A percentile compares a stretch with the other conserved stretches of the same genome.
Evolutionary conservation across 2,113 vertebrate species (phyloP).

Genomic region (Dicrurus megarhynchus): DNA sequence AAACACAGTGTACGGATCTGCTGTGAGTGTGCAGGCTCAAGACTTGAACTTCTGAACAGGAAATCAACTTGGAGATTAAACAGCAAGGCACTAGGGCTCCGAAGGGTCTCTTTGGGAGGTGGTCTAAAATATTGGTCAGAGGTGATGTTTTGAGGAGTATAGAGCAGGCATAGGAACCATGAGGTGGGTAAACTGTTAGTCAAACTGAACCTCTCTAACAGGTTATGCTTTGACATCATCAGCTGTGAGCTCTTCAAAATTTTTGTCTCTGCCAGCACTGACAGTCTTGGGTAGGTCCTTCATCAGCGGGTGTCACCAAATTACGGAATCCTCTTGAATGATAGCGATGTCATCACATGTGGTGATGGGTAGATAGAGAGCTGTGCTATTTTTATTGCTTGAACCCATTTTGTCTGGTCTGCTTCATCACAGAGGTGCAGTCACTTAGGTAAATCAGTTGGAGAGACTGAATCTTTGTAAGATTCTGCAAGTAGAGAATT

Average conservation of each 20-base stretch:
- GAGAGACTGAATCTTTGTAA: background rate
- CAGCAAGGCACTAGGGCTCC: background rate
- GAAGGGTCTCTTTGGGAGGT: background rate
- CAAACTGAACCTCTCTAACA: background rate
- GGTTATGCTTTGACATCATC: background rate
- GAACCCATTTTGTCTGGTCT: constrained; percentile 27
- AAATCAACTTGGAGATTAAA: background rate
- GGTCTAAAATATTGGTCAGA: rapidly evolving
- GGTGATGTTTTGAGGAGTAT: background rate
- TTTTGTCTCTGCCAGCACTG: background rate
- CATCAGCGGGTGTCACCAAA: background rate
- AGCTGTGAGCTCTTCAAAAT: background rate
- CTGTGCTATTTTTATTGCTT: background rate
- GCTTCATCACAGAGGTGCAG: background rate
- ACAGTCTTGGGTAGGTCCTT: background rate
- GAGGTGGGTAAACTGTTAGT: background rate
- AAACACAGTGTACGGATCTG: background rate
- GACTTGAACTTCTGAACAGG: background rate
- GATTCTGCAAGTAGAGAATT: background rate
- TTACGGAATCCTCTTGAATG: background rate
- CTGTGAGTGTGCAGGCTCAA: background rate
- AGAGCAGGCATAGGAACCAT: background rate
- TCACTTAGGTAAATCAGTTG: background rate
- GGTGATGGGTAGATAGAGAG: background rate
- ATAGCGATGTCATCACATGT: background rate